These are phyloP conservation scores for Ptychodera flava DNA, from an alignment of 35 echinoderm and acorn worm species.

Conservation along the genomic window DNA sequence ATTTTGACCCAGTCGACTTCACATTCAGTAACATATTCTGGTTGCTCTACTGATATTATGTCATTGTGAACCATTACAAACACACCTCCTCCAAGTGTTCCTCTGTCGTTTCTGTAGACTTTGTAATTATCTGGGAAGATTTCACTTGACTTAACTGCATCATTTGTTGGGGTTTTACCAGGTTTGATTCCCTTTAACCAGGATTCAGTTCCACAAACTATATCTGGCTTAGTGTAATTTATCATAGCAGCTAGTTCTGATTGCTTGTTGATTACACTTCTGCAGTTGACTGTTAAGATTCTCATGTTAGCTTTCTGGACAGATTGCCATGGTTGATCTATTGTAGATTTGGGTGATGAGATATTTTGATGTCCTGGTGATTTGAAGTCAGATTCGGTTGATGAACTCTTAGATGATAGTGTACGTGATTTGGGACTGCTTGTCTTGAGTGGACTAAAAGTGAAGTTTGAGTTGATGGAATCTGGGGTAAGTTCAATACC, in stretches of 20 bases:
- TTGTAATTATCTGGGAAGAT: conserved; percentile 6
- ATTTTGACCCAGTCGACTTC: conserved; percentile 35
- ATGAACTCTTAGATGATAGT: background rate
- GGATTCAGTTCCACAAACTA: conserved; percentile 42
- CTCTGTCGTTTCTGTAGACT: conserved; percentile 34
- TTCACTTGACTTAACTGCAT: conserved; percentile 32
- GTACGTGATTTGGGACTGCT: background rate
- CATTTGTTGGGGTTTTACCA: conserved; percentile 16
- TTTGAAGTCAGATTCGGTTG: background rate
- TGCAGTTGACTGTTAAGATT: conserved; percentile 2
- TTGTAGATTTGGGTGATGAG: background rate
- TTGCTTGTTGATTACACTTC: conserved; percentile 16
- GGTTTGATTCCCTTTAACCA: conserved; percentile 44
- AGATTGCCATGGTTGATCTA: background rate
- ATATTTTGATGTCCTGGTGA: background rate
- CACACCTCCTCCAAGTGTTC: conserved; percentile 29
- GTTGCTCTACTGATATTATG: background rate
- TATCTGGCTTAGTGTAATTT: conserved; percentile 43
- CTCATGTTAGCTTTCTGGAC: conserved; percentile 17
- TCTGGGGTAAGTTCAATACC: background rate
- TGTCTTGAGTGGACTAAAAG: background rate
- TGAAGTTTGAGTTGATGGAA: background rate
- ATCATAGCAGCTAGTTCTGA: conserved; percentile 31
- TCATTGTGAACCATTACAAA: background rate
- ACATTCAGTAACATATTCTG: background rate